A percentile compares a stretch with the other conserved stretches of the same genome.
These are phyloP conservation scores for Nephila pilipes DNA, from an alignment of 1,140 invertebrate species.

Conservation along the genomic window DNA sequence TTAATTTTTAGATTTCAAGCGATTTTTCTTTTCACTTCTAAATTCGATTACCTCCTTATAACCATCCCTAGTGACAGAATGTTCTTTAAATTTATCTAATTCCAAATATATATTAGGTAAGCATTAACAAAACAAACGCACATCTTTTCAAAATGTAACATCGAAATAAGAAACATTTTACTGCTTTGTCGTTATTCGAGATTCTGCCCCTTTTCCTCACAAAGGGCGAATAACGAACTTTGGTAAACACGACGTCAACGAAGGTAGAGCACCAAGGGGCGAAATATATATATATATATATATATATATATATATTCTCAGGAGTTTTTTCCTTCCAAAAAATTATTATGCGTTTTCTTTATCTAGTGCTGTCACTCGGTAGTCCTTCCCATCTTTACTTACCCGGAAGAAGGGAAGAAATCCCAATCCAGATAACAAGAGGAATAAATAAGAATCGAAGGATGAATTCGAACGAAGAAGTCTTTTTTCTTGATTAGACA, in stretches of 20 bases:
- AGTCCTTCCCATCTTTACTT: neutral
- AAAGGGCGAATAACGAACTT: neutral
- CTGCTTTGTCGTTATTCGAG: no score
- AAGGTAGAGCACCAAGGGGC: no score
- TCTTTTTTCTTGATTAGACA: constrained; percentile 42
- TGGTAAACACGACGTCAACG: neutral
- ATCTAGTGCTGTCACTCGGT: neutral
- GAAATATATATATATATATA: no score
- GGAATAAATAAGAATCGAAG: constrained; percentile 57
- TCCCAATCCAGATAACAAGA: constrained; percentile 33
- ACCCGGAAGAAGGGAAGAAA: constrained; percentile 18
- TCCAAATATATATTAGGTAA: no score
- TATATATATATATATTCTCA: constrained; percentile 7
- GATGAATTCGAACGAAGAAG: constrained; percentile 2
- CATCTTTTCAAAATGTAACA: no score
- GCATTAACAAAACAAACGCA: no score
- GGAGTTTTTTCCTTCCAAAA: neutral
- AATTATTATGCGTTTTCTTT: neutral
- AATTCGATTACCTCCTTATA: no score
- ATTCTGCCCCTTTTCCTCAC: neutral
- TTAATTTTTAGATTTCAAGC: no score
- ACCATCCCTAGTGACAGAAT: no score
- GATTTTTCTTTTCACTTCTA: no score
- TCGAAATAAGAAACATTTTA: no score
- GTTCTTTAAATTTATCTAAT: no score